These are phyloP conservation scores for Rhyacichthys aspro DNA, from an alignment of 2,797 vertebrate species.

Conservation along the genomic window DNA sequence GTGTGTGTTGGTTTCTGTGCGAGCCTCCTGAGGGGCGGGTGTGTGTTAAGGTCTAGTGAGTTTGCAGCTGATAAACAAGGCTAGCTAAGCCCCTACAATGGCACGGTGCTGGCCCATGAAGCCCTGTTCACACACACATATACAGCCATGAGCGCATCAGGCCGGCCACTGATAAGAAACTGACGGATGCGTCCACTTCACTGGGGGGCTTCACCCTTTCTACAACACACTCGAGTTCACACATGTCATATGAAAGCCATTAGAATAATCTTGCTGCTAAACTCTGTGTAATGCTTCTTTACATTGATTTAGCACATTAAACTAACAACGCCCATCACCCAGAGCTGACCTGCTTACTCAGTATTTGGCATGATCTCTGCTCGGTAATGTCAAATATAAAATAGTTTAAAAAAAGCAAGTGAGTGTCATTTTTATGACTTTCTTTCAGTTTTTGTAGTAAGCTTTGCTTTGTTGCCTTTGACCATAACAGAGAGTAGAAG, in stretches of 20 bases:
- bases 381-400: no score
- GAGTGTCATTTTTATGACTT: no score
- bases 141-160: slow-evolving; percentile 58
- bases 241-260: slow-evolving; percentile 18
- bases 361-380: no score
- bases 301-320: no score
- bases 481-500: no score
- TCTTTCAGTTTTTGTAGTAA: no score
- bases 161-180: slow-evolving; percentile 78
- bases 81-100: slow-evolving; percentile 77
- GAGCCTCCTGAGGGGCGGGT: slow-evolving; percentile 43
- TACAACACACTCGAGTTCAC: slow-evolving; percentile 28
- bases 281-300: no score
- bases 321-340: no score
- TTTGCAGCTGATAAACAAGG: slow-evolving; percentile 76
- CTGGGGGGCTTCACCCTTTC: slow-evolving; percentile 57
- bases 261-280: slow-evolving; percentile 2
- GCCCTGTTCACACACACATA: slow-evolving; percentile 37
- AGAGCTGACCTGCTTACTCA: no score
- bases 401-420: no score
- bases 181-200: slow-evolving; percentile 58
- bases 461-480: no score
- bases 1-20: slow-evolving; percentile 8
- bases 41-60: slow-evolving; percentile 77
- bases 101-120: slow-evolving; percentile 65